These are phyloP conservation scores for Gallinago paraguaiae DNA, from an alignment of 2,113 vertebrate genomes.

Conservation along the genomic window DNA sequence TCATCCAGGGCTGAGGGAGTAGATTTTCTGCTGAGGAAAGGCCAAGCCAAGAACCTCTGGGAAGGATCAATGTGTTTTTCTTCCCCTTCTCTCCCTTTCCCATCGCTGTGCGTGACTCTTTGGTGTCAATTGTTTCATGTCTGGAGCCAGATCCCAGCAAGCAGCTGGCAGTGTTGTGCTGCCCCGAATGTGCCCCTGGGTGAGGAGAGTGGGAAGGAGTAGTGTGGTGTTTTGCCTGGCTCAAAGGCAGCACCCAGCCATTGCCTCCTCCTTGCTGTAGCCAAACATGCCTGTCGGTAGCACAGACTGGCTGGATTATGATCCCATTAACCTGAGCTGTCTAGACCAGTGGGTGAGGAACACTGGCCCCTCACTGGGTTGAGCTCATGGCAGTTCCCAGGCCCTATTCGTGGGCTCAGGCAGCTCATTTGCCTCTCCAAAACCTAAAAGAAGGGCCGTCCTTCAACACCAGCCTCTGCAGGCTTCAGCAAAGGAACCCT, in stretches of 20 bases:
- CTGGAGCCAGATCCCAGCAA: conserved; percentile 53
- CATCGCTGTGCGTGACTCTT: background rate
- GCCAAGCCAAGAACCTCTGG: conserved; percentile 21
- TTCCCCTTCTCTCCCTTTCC: background rate
- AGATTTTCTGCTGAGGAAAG: background rate
- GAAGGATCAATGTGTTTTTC: conserved; percentile 28
- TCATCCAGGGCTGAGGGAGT: background rate
- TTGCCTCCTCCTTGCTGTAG: background rate
- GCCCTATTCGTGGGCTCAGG: background rate
- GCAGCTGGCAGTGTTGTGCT: conserved; percentile 20
- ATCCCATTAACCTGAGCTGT: background rate
- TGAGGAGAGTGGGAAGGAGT: background rate
- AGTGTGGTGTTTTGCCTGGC: background rate
- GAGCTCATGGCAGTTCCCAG: background rate
- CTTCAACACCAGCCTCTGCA: background rate
- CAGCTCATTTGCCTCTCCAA: background rate
- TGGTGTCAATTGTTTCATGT: background rate
- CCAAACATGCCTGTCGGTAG: background rate
- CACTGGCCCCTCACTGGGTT: background rate
- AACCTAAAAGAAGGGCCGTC: background rate
- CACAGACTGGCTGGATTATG: background rate
- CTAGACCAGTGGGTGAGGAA: background rate
- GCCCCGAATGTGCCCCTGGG: background rate
- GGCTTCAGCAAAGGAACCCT: background rate
- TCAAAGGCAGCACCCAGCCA: background rate